Evolutionary conservation across 35 echinoderm and acorn worm genomes (phyloP).

Genomic region (Apostichopus californicus): DNA sequence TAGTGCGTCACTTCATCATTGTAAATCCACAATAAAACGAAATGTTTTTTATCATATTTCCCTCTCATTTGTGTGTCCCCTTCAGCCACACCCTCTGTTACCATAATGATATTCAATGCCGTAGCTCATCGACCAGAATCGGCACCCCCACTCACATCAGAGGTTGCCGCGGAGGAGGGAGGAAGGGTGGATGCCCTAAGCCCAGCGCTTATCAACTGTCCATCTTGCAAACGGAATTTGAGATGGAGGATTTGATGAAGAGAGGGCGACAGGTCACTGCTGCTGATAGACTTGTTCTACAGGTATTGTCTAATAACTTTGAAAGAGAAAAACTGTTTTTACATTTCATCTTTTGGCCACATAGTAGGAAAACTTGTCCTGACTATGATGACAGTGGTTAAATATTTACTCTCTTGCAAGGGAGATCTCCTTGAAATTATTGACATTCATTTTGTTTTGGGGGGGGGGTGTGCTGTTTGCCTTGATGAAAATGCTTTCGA

Average conservation of each 20-base stretch:
- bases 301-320: not conserved
- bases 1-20: no score
- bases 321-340: no score
- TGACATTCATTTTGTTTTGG: no score
- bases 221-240: not conserved
- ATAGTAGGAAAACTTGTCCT: no score
- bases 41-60: no score
- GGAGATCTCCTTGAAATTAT: no score
- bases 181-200: not conserved
- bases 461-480: no score
- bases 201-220: not conserved
- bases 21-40: no score
- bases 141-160: not conserved
- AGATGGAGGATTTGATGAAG: slow-evolving; percentile 20
- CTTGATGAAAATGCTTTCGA: no score
- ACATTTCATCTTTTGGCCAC: no score
- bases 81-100: not conserved
- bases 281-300: not conserved
- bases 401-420: no score
- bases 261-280: not conserved
- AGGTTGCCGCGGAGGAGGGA: not conserved
- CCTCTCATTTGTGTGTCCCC: not conserved
- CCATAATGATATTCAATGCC: not conserved
- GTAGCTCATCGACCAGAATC: not conserved
- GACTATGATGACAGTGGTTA: no score